Base-by-base conservation (phyloP, 1,140 invertebrate genomes). In the Cydia splendana region DNA sequence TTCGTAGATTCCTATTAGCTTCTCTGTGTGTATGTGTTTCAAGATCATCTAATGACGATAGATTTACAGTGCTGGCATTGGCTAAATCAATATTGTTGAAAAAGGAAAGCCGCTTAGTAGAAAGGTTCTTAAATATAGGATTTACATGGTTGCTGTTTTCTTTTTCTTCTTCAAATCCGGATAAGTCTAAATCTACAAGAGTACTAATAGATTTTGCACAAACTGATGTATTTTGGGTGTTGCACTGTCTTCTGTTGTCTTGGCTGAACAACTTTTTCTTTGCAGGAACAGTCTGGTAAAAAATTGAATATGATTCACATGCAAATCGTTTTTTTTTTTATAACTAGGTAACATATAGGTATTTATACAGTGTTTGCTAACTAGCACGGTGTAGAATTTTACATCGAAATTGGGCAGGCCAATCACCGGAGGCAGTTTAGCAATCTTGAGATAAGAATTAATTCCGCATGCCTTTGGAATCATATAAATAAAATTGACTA, bases 91-190 rank as follows among this genome's bases (percentile, higher is more conserved):
- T 0, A 42, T 71, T 38, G 34, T 34, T 71, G 34, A 71, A 71
- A 18, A 71, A 71, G 20, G 30, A 34, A 18, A 18, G n/a, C 34
- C 18, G 30, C n/a, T 71, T 71, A 6, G 67, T 18, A 2, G n/a
- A 9, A 53, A 53, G 74, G 24, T 53, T 45, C 15, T 62, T 71
- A 18, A 38, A 34, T n/a, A 42, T 71, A 71, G 67, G 7, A 9
- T 42, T 71, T 3, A 71, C 6, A 71, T 71, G 3, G 6, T 18
- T 38, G 6, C n/a, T 71, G n/a, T 83, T 83, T 77, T 83, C 82
- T 73, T 83, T 83, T 20, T 51, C 4, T 45, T 71, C 67, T 10
- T 71, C 67, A 42, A 45, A 38, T 12, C 57, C 57, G 20, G 57
- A 24, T 18, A 71, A 10, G n/a, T 38, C n/a, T 1, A 38, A 71